Conservation (phyloP, 2,797 vertebrate genomes). For the Lepilemur septentrionalis region DNA sequence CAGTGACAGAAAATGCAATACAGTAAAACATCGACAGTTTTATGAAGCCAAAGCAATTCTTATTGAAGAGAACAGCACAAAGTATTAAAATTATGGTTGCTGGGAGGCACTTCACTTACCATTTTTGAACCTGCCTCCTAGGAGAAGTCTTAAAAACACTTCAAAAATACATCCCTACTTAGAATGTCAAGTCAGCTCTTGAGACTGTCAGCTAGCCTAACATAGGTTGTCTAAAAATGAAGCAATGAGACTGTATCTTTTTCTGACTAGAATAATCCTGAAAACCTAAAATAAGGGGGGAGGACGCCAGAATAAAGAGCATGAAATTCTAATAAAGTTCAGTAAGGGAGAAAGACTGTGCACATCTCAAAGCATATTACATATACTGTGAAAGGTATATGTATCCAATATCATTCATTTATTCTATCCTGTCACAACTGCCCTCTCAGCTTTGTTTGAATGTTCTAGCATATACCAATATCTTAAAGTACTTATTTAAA, state of each 20-base stretch:
- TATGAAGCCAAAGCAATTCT: background rate
- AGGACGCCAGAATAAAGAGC: background rate
- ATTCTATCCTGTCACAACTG: background rate
- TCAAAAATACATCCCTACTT: background rate
- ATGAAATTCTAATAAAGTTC: conserved; percentile 10
- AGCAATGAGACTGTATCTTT: background rate
- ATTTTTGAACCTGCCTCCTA: background rate
- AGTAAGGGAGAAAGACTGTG: background rate
- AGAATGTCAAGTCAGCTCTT: conserved; percentile 2
- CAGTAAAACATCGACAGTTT: background rate
- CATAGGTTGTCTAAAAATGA: background rate
- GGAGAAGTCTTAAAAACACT: background rate
- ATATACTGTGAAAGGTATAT: background rate
- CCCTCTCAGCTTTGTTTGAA: conserved; percentile 14
- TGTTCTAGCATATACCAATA: background rate
- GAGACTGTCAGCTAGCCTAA: background rate
- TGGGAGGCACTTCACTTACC: background rate
- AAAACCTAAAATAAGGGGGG: conserved; percentile 13
- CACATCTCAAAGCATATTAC: background rate
- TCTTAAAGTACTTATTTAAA: conserved; percentile 36
- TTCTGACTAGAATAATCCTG: background rate
- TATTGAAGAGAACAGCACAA: conserved; percentile 23
- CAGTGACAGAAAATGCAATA: background rate
- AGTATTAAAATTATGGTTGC: background rate
- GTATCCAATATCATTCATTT: background rate